These are phyloP conservation scores for Echeneis naucrates DNA, from an alignment of 2,797 vertebrate species.

Conservation along the genomic window DNA sequence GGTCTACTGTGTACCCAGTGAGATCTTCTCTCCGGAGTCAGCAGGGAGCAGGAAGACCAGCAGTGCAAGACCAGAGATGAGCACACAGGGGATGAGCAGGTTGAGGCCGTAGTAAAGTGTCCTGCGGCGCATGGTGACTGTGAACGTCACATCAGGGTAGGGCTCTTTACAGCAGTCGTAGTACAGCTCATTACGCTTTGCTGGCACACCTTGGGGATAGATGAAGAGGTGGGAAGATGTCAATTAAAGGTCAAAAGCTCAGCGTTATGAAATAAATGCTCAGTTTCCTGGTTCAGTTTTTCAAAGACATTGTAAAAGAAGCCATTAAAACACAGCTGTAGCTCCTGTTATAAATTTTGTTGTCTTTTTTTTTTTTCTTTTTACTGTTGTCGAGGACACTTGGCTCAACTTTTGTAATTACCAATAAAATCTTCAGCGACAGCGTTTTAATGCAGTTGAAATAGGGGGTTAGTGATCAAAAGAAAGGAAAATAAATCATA, in stretches of 20 bases:
- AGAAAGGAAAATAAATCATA: not conserved
- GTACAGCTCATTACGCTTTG: slow-evolving; percentile 91
- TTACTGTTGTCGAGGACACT: not conserved
- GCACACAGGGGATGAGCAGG: slow-evolving; percentile 92
- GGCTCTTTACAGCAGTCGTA: slow-evolving; percentile 95
- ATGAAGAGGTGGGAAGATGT: not conserved
- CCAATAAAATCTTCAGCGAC: not conserved
- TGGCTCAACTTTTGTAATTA: not conserved
- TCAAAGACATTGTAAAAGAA: slow-evolving; percentile 14
- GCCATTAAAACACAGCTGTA: not conserved
- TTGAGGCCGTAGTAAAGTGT: slow-evolving; percentile 94
- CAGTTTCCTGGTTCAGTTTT: not conserved
- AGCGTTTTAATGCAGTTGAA: not conserved
- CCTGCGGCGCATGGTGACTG: slow-evolving; percentile 91
- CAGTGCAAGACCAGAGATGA: slow-evolving; percentile 92
- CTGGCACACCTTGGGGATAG: slow-evolving; percentile 86
- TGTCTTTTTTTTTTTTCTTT: not conserved
- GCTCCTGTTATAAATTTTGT: not conserved
- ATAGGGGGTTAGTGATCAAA: not conserved
- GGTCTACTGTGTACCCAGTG: slow-evolving; percentile 83
- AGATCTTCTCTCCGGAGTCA: slow-evolving; percentile 95
- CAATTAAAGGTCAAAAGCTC: not conserved
- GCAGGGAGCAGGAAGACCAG: slow-evolving; percentile 94
- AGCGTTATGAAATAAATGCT: not conserved
- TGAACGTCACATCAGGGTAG: slow-evolving; percentile 93